Base-by-base conservation (phyloP, 2,797 vertebrate genomes). In the Scomberomorus guttatus region DNA sequence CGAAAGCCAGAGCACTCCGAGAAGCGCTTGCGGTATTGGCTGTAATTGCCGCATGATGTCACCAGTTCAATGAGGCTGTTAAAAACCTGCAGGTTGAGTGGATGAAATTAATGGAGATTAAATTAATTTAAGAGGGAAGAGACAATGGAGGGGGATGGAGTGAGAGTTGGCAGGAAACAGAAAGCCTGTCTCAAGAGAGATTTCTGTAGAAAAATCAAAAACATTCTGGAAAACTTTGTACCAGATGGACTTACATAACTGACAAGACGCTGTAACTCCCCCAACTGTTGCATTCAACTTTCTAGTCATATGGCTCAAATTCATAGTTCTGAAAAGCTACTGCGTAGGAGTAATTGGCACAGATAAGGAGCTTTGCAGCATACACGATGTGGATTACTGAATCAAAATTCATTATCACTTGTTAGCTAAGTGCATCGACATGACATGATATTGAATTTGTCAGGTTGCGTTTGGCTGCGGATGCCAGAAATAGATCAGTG, bases 41-140 rank as follows among this genome's bases (percentile, higher is more conserved):
- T 92, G 76, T 98, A 98, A 93, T 98, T 98, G 27, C 97, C 95
- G 0, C 94, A 96, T 0, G 97, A 97, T 0, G 96, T 97, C 80
- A 98, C 96, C 83, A 98, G 86, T 66, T 98, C 97, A 0, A 96
- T 95, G 29, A 97, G 94, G 69, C 83, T 94, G 92, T 97, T 96
- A 84, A 97, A 98, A 66, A 96, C 93, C 97, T 98, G 90, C 12
- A 29, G 48, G 42, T 6, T 9, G 27, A 64, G 63, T 10, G 17
- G 64, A 61, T 1, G 15, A 18, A 46, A 46, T 46, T 6, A 1
- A 32, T 9, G 15, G n/a, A 17, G 56, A 17, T 2, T 12, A 15
- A 11, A 52, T 42, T 7, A 1, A 42, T 70, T 55, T 9, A 18
- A 50, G 50, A 60, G 25, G 42, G 52, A 22, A 62, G 22, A 34